Conservation (phyloP, 30 jellyfish, hydroid and myxozoan genomes). For the Rhopilema esculentum region DNA sequence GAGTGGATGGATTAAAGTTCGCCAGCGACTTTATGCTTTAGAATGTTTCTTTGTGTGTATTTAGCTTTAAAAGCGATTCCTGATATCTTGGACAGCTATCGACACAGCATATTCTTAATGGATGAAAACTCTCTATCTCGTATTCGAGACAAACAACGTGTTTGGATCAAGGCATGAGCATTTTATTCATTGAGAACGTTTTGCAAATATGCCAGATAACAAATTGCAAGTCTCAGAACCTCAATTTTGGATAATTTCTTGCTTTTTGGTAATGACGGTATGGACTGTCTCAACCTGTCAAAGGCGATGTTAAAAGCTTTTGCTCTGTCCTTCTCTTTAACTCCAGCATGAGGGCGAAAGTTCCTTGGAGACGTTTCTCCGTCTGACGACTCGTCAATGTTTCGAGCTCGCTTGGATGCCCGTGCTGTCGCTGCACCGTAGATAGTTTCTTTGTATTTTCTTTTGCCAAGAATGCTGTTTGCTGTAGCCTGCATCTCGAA, state of each 20-base stretch:
- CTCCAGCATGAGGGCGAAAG: slow-evolving; percentile 33
- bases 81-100: background rate
- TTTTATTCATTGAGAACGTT: slow-evolving; percentile 54
- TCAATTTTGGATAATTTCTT: slow-evolving; percentile 82
- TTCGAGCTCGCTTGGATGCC: slow-evolving; percentile 60
- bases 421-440: slow-evolving; percentile 31
- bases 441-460: slow-evolving; percentile 41
- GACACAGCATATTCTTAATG: background rate
- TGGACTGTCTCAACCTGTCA: slow-evolving; percentile 77
- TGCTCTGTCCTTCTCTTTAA: slow-evolving; percentile 85
- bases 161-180: background rate
- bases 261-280: slow-evolving; percentile 86
- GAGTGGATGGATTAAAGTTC: background rate
- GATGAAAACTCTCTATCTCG: background rate
- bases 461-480: slow-evolving; percentile 35
- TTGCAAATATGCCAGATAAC: slow-evolving; percentile 79
- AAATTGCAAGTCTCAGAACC: slow-evolving; percentile 82
- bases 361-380: slow-evolving; percentile 61
- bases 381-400: slow-evolving; percentile 63
- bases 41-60: background rate
- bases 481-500: slow-evolving; percentile 33
- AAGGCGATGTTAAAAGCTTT: slow-evolving; percentile 77
- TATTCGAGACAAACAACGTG: background rate
- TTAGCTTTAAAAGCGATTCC: background rate
- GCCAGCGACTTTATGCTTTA: background rate